These are phyloP conservation scores for Rana temporaria DNA, from an alignment of 2,113 vertebrate species.

Conservation along the genomic window DNA sequence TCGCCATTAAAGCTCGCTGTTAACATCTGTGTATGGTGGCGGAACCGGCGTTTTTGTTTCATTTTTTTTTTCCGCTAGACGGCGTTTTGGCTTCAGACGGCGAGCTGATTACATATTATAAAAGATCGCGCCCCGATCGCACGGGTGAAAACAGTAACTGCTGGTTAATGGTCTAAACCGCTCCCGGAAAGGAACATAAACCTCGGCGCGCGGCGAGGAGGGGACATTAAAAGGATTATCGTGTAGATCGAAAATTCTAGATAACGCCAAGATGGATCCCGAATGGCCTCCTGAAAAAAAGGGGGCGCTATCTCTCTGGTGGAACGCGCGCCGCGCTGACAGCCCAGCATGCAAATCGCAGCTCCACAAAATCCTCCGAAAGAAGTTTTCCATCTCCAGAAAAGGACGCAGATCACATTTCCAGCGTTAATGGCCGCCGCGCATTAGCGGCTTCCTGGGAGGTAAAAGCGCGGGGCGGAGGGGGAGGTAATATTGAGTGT, in stretches of 20 bases:
- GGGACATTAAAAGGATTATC: constrained; percentile 89
- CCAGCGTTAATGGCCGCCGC: too few species aligned
- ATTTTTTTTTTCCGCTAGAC: constrained; percentile 57
- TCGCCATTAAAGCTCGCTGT: too few species aligned
- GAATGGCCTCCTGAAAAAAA: constrained; percentile 91
- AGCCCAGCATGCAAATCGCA: constrained; percentile 85
- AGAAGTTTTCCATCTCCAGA: too few species aligned
- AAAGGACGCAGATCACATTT: too few species aligned
- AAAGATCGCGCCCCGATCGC: constrained; percentile 74
- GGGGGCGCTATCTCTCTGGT: constrained; percentile 94
- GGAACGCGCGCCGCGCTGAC: constrained; percentile 87
- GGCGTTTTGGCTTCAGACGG: constrained; percentile 65
- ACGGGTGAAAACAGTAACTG: constrained; percentile 81
- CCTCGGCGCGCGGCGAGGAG: constrained; percentile 80
- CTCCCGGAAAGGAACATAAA: constrained; percentile 82
- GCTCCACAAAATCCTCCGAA: too few species aligned
- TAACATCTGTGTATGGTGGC: not conserved
- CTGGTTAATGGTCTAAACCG: constrained; percentile 83
- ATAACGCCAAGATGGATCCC: constrained; percentile 92
- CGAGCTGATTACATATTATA: constrained; percentile 70
- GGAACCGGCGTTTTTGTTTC: not conserved
- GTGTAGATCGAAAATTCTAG: constrained; percentile 91
- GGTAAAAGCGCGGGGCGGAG: too few species aligned
- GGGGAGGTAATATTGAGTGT: too few species aligned
- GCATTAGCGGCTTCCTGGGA: too few species aligned